These are phyloP conservation scores for Acropora yongei DNA, from an alignment of 64 coral and sea anemone genomes.

Conservation along the genomic window DNA sequence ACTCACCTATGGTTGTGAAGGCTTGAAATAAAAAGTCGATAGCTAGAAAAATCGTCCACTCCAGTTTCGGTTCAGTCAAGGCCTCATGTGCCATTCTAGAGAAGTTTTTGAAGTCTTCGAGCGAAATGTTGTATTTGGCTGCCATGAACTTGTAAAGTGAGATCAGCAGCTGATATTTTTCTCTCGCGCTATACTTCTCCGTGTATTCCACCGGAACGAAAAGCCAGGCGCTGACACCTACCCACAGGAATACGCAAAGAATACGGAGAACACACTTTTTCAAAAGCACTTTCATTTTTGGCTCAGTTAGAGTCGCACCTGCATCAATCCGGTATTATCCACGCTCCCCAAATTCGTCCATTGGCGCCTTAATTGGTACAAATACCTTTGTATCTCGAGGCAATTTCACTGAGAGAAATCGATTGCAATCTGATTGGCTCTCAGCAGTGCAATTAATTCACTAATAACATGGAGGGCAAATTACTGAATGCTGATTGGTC, in stretches of 20 bases:
- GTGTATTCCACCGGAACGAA: constrained; percentile 60
- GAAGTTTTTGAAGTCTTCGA: constrained; percentile 59
- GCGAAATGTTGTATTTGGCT: constrained; percentile 61
- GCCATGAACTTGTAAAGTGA: constrained; percentile 63
- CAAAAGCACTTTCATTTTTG: constrained; percentile 29
- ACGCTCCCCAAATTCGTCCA: too few species aligned
- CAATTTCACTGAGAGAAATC: too few species aligned
- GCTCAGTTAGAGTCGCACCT: neutral
- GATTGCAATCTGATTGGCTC: too few species aligned
- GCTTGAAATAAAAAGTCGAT: constrained; percentile 56
- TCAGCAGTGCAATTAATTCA: too few species aligned
- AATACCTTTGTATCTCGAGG: too few species aligned
- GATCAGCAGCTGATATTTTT: constrained; percentile 12
- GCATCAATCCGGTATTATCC: too few species aligned
- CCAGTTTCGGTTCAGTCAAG: constrained; percentile 9
- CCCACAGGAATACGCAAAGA: constrained; percentile 43
- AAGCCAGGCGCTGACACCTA: constrained; percentile 19
- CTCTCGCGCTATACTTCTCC: neutral
- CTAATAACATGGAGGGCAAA: too few species aligned
- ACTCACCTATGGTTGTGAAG: constrained; percentile 66
- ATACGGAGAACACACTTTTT: constrained; percentile 24
- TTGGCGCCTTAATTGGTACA: too few species aligned
- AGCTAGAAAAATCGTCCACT: constrained; percentile 26
- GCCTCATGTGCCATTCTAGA: constrained; percentile 26
- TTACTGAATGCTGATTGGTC: too few species aligned